Percentiles rank a stretch among this genome's conserved stretches.
phyloP scores from a whole-genome alignment of 2,113 vertebrate species.

The Cinclus cinclus region DNA sequence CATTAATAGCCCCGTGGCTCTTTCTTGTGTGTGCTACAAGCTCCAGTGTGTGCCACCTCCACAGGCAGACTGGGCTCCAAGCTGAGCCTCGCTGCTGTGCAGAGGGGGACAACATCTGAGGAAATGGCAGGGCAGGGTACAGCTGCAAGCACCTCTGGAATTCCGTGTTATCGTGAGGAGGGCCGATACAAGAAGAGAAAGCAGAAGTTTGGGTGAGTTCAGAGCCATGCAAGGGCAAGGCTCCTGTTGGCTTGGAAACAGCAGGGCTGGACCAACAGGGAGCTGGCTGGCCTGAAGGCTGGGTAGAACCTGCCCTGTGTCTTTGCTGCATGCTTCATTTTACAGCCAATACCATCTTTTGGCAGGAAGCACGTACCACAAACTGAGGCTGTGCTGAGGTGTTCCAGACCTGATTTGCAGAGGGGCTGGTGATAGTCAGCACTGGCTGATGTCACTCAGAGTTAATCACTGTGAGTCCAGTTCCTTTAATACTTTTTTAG shows the following conservation, averaged over 20 bases:
- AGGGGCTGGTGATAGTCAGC: neutral
- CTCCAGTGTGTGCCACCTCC: neutral
- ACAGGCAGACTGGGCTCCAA: neutral
- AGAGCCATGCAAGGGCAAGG: neutral
- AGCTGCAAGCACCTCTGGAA: neutral
- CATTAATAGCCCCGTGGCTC: neutral
- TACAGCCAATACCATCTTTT: neutral
- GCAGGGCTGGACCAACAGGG: neutral
- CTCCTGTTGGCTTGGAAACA: neutral
- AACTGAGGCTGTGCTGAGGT: neutral
- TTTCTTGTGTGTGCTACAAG: neutral
- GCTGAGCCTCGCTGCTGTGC: neutral
- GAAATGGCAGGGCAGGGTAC: fast-evolving
- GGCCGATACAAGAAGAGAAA: too few species aligned
- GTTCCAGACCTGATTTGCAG: neutral
- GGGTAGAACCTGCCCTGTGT: neutral
- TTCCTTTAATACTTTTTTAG: neutral
- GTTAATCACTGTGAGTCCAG: neutral
- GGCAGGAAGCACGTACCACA: neutral
- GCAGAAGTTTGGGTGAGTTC: neutral
- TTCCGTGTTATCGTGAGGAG: fast-evolving
- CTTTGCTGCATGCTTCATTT: neutral
- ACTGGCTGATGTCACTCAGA: neutral
- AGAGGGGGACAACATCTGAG: neutral
- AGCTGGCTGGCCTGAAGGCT: neutral